Percentiles rank a stretch among this genome's conserved stretches.
Evolutionary conservation across 2,797 vertebrate genomes (phyloP).

Genomic region (Sebastes jordani): DNA sequence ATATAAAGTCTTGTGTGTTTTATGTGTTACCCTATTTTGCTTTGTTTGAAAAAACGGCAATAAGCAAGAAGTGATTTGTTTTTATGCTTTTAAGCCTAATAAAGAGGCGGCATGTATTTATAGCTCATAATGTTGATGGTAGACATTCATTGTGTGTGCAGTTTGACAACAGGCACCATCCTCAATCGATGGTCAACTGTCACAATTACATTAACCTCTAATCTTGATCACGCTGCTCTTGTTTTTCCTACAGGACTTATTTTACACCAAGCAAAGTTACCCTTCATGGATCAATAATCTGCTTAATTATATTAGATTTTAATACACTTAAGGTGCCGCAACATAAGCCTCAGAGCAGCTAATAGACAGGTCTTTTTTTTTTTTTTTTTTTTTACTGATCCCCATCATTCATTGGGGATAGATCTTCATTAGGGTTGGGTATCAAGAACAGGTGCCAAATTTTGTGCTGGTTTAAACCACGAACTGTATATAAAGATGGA

Average conservation of each 20-base stretch:
- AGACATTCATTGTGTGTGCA: conserved; percentile 23
- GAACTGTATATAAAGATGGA: neutral
- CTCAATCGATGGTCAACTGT: conserved; percentile 36
- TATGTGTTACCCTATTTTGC: neutral
- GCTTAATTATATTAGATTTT: conserved; percentile 18
- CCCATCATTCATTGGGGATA: neutral
- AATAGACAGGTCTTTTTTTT: neutral
- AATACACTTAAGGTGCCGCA: neutral
- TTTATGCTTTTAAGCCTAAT: conserved; percentile 27
- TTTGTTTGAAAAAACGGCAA: conserved; percentile 11
- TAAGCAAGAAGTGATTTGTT: conserved; percentile 22
- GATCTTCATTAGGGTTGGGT: neutral
- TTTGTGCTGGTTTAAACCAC: neutral
- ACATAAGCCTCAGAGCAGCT: neutral
- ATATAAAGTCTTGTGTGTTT: neutral
- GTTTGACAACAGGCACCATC: conserved; percentile 20
- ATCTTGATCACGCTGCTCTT: conserved; percentile 31
- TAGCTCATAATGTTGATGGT: conserved; percentile 26
- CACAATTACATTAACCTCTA: conserved; percentile 37
- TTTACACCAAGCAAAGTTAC: conserved; percentile 8
- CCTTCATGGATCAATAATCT: conserved; percentile 9
- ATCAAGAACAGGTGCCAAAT: neutral
- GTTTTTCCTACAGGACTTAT: conserved; percentile 17
- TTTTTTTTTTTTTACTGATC: neutral
- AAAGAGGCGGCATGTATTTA: conserved; percentile 38